phyloP scores from a whole-genome alignment of 2,797 vertebrate genomes.

The Falco naumanni region DNA sequence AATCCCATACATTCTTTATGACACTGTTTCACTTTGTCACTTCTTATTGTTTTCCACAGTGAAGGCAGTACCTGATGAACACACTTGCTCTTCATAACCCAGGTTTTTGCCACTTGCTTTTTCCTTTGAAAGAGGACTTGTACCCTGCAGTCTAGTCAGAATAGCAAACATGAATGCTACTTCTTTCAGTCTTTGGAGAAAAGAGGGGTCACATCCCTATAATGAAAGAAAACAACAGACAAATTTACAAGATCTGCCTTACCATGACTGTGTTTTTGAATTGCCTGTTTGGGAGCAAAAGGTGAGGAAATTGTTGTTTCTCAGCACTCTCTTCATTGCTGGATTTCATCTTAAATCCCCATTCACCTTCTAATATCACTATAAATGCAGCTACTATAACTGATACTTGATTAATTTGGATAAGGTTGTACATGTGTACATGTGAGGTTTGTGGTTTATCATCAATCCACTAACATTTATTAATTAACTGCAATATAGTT shows the following conservation, averaged over 20 bases:
- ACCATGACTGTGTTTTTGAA: background rate
- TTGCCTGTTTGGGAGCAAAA: background rate
- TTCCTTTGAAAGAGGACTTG: background rate
- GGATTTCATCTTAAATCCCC: background rate
- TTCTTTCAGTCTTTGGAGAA: background rate
- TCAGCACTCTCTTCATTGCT: background rate
- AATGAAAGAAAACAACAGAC: background rate
- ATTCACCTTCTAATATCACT: background rate
- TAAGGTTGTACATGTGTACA: background rate
- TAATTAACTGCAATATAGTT: background rate
- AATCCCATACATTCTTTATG: background rate
- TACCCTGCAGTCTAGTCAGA: background rate
- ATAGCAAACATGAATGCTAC: background rate
- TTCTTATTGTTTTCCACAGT: background rate
- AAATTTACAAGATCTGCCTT: background rate
- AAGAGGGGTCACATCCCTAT: accelerated
- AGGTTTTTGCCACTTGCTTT: background rate
- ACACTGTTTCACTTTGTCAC: background rate
- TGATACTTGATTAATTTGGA: background rate
- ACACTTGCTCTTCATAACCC: background rate
- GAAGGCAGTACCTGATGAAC: background rate
- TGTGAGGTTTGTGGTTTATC: background rate
- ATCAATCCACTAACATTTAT: background rate
- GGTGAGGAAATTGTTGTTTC: background rate
- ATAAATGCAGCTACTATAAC: background rate